Percentiles rank a stretch among this genome's conserved stretches.
These are phyloP conservation scores for Coptotermes formosanus DNA, from an alignment of 1,140 invertebrate species.

Conservation along the genomic window DNA sequence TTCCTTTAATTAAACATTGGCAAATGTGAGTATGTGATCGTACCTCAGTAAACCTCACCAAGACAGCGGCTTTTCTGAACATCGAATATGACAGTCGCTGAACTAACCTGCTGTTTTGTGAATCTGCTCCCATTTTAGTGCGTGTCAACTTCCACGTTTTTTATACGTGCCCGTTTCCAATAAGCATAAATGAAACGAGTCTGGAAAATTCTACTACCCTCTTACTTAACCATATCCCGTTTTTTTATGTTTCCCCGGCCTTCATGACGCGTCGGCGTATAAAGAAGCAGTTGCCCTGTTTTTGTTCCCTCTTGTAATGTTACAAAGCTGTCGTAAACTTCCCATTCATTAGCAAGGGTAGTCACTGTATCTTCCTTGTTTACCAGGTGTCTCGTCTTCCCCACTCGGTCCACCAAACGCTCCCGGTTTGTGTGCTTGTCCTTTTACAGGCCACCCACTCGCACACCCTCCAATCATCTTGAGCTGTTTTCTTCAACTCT, in stretches of 20 bases:
- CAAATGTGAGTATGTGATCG: too few species aligned
- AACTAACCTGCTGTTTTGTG: too few species aligned
- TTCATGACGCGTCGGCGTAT: neutral
- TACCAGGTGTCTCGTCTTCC: neutral
- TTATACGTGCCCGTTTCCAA: too few species aligned
- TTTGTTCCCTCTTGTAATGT: neutral
- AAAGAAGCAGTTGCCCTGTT: neutral
- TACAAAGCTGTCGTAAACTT: neutral
- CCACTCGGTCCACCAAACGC: neutral
- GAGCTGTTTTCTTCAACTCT: neutral
- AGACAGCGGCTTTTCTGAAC: too few species aligned
- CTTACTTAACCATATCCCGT: neutral
- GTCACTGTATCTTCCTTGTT: neutral
- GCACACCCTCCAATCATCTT: neutral
- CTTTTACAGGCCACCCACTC: too few species aligned
- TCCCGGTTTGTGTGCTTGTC: neutral
- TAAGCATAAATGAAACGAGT: too few species aligned
- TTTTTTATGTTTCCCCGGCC: neutral
- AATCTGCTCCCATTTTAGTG: too few species aligned
- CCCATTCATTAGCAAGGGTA: neutral
- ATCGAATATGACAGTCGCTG: too few species aligned
- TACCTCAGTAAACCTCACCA: too few species aligned
- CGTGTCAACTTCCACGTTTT: too few species aligned
- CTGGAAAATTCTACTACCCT: neutral
- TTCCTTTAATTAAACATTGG: too few species aligned